Percentiles rank a stretch among this genome's conserved stretches.
These are phyloP conservation scores for Mustela nigripes DNA, from an alignment of 2,113 vertebrate genomes.

Conservation along the genomic window DNA sequence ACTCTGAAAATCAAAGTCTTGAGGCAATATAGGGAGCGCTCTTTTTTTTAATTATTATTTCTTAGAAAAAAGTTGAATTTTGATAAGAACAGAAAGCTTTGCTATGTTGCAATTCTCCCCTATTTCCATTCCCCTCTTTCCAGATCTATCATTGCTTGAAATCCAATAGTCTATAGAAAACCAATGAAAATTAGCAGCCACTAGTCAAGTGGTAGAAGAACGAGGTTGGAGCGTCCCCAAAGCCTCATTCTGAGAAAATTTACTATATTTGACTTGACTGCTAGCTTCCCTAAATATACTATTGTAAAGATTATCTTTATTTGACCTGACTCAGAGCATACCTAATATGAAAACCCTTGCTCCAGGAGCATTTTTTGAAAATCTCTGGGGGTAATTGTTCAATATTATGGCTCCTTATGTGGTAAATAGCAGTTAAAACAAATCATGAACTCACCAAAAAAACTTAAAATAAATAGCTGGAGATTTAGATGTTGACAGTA, in stretches of 20 bases:
- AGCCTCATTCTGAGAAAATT: neutral
- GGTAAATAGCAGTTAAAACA: neutral
- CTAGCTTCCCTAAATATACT: neutral
- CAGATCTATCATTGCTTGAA: neutral
- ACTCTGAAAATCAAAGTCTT: neutral
- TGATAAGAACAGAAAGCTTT: neutral
- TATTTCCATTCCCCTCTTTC: neutral
- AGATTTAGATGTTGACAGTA: neutral
- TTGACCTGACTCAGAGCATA: neutral
- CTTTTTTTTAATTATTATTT: neutral
- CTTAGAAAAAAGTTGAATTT: neutral
- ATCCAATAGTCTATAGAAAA: neutral
- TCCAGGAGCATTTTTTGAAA: neutral
- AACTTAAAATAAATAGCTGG: neutral
- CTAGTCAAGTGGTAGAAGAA: neutral
- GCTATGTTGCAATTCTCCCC: neutral
- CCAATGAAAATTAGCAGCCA: neutral
- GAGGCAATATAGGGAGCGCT: neutral
- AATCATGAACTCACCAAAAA: neutral
- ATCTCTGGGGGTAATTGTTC: neutral
- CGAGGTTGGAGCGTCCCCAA: neutral
- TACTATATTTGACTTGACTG: neutral
- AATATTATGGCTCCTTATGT: neutral
- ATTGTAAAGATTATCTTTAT: neutral
- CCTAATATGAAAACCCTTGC: neutral